Base-by-base conservation (phyloP, 2,797 vertebrate species). In the Cryptoblepharus egeriae region DNA sequence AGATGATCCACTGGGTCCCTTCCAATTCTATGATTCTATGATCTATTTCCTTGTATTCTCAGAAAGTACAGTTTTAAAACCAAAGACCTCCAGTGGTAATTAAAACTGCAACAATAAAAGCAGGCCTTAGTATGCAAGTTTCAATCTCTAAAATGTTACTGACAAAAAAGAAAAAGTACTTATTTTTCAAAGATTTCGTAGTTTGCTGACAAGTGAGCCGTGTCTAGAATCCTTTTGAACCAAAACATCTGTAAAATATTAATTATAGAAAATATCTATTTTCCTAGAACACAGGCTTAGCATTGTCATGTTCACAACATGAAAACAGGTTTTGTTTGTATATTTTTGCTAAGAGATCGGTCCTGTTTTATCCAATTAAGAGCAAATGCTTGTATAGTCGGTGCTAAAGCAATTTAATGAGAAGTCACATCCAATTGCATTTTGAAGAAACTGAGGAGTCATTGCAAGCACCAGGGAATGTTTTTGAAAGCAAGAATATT, bases 11-110 rank as follows among this genome's bases (percentile, higher is more conserved):
- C n/a, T n/a, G n/a, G n/a, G n/a, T n/a, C n/a, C n/a, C n/a, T n/a
- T n/a, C n/a, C n/a, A n/a, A n/a, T n/a, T n/a, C n/a, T n/a, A n/a
- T n/a, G n/a, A n/a, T n/a, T n/a, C n/a, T n/a, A n/a, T n/a, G n/a
- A n/a, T n/a, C n/a, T 24, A 55, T 73, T 73, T 57, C 11, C 20
- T 22, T 30, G 13, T 4, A 12, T 49, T 77, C 10, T 55, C 55
- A 20, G 10, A 64, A 76, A 76, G 39, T 80, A 57, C n/a, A 28
- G 30, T 68, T 72, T 30, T 42, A 60, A 71, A 49, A 26, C 13
- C 15, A n/a, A 61, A 80, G 78, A 70, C 78, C 78, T 72, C 78
- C 39, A 49, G 57, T 72, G 78, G 68, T 72, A 26, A 30, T 5
- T 80, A 49, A 61, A 61, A 42, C 28, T 71, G 58, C 69, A 49